phyloP scores from a whole-genome alignment of 2,888 invertebrate species.

The Anodontia alba region DNA sequence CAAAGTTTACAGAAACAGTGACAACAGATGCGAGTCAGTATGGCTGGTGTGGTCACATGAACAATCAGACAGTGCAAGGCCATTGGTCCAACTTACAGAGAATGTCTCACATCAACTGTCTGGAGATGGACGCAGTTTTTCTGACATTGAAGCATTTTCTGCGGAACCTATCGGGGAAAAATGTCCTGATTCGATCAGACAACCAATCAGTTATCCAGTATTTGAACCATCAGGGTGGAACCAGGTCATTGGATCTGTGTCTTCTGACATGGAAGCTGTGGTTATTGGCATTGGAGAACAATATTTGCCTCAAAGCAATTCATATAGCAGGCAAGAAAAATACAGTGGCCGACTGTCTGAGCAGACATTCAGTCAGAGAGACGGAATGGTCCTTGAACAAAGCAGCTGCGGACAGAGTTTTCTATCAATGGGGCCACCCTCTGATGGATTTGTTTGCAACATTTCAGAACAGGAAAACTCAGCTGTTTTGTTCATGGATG shows the following conservation, averaged over 20 bases:
- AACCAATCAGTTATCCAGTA: background rate
- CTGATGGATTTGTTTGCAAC: too few relatives aligned
- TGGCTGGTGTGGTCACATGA: too few relatives aligned
- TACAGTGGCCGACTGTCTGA: slow-evolving; percentile 31
- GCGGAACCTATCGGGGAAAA: background rate
- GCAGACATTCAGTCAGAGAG: slow-evolving; percentile 1
- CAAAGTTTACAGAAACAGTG: background rate
- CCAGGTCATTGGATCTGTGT: too few relatives aligned
- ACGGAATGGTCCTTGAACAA: slow-evolving; percentile 37
- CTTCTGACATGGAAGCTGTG: slow-evolving; percentile 23
- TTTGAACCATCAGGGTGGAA: background rate
- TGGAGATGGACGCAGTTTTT: too few relatives aligned
- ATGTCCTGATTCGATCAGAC: slow-evolving; percentile 13
- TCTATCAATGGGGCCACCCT: slow-evolving; percentile 30
- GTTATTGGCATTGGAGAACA: slow-evolving; percentile 15
- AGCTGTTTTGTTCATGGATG: too few relatives aligned
- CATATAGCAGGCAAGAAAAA: too few relatives aligned
- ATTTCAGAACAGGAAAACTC: too few relatives aligned
- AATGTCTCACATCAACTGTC: too few relatives aligned
- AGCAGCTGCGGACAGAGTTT: slow-evolving; percentile 23
- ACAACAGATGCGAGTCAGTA: too few relatives aligned
- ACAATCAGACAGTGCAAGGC: too few relatives aligned
- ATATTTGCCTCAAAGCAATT: too few relatives aligned
- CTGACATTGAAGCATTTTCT: slow-evolving; percentile 31
- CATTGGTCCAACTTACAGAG: too few relatives aligned